phyloP scores from a whole-genome alignment of 2,888 invertebrate genomes.

The Sarcophaga rosellei region DNA sequence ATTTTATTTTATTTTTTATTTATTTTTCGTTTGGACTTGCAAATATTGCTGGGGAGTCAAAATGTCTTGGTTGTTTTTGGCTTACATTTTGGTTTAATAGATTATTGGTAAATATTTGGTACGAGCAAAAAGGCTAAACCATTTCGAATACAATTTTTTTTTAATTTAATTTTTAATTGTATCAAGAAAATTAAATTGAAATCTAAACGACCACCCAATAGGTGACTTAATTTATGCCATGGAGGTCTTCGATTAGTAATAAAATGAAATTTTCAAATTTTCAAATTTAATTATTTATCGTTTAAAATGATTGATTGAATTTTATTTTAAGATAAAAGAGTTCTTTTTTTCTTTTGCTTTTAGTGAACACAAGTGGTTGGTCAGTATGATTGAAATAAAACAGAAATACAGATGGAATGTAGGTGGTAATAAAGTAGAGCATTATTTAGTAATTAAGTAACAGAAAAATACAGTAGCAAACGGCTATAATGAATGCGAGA shows the following conservation, averaged over 20 bases:
- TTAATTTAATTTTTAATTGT: no score
- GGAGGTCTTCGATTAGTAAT: slow-evolving; percentile 26
- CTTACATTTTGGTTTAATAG: slow-evolving; percentile 17
- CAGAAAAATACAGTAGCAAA: no score
- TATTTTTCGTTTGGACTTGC: slow-evolving; percentile 8
- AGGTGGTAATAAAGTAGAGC: no score
- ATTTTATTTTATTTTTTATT: slow-evolving; percentile 10
- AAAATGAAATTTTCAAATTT: slow-evolving; percentile 4
- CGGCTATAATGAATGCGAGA: no score
- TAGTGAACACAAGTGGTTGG: no score
- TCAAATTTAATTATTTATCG: not conserved
- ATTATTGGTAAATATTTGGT: slow-evolving; percentile 19
- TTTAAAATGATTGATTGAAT: slow-evolving; percentile 8
- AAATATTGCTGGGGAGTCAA: slow-evolving; percentile 37
- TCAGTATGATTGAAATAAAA: no score
- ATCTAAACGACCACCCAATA: slow-evolving; percentile 29
- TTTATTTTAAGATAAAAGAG: not conserved
- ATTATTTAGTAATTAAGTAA: no score
- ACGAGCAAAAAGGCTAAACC: not conserved
- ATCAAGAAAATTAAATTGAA: not conserved
- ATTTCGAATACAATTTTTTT: not conserved
- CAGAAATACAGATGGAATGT: no score
- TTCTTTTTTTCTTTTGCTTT: not conserved
- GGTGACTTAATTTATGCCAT: not conserved
- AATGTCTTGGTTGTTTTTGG: slow-evolving; percentile 16